Conservation (phyloP, 2,797 vertebrate species). For the Platyrinchus mystaceus region DNA sequence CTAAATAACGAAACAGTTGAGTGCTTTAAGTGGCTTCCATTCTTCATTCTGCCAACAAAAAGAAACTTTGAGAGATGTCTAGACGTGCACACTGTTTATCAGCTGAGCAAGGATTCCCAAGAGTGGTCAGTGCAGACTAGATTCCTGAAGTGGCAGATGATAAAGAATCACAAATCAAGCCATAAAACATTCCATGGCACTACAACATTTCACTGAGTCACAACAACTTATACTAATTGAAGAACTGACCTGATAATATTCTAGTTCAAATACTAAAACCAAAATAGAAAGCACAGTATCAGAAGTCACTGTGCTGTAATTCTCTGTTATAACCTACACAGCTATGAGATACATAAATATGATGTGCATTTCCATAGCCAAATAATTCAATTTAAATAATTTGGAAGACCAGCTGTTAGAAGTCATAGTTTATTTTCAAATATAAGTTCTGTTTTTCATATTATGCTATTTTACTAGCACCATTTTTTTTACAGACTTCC, state of each 20-base stretch:
- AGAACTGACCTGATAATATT: not conserved
- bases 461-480: not conserved
- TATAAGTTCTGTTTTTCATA: not conserved
- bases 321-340: not conserved
- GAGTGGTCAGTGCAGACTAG: not conserved
- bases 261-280: not conserved
- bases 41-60: constrained; percentile 16
- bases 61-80: not conserved
- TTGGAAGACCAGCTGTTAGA: not conserved
- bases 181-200: not conserved
- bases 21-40: not conserved
- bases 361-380: not conserved
- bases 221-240: not conserved
- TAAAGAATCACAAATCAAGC: not conserved
- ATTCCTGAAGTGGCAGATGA: not conserved
- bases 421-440: not conserved
- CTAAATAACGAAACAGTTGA: not conserved
- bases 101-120: not conserved
- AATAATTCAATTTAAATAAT: not conserved
- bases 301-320: not conserved
- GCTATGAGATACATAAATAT: not conserved
- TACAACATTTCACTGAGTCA: not conserved
- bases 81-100: not conserved
- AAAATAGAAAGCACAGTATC: not conserved
- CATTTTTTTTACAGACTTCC: not conserved